Base-by-base conservation (phyloP, 2,888 invertebrate species). In the Biston betularia region DNA sequence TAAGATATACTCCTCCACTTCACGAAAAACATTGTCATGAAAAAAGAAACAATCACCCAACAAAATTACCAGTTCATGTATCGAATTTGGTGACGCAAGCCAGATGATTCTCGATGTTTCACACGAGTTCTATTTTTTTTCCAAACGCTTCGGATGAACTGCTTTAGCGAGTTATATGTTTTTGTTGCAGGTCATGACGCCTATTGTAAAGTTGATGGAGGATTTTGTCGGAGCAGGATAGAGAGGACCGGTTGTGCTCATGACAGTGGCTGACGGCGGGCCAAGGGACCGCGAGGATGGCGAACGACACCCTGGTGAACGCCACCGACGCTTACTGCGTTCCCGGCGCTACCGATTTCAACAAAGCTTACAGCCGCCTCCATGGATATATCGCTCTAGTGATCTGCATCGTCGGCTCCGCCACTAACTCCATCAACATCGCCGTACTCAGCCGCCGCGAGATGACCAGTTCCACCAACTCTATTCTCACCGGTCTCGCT, bases 351-450 rank as follows among this genome's bases (percentile, higher is more conserved):
- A 93, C 94, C 71, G 85, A 93, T 70, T 96, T 97, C 84, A 94
- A 95, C 81, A 91, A 87, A 75, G 95, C 95, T 64, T 98, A 97
- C 90, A 94, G 95, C 68, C 93, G 95, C 24, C 85, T 97, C 63
- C 98, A 99, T 84, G 98, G 98, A 46, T 97, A 97, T 88, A 95
- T 97, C 61, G 97, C 97, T 69, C 93, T 98, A 46, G 93, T 97
- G 60, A 98, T 99, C 71, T 98, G 98, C 89, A 93, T 97, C 61
- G 96, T 98, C 82, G 98, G 98, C 56, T 97, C 98, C 48, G 95
- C 98, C 48, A 97, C 98, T 65, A 99, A 98, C 87, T 95, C 97
- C n/a, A 95, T 98, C 79, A 99, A 98, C 89, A 97, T 99, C 71
- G 96, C 97, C 48, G 98, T 99, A 11, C 94, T 99, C 60, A 97